A percentile compares a stretch with the other conserved stretches of the same genome.
These are phyloP conservation scores for Dynastes maya DNA, from an alignment of 2,888 invertebrate species.

Conservation along the genomic window DNA sequence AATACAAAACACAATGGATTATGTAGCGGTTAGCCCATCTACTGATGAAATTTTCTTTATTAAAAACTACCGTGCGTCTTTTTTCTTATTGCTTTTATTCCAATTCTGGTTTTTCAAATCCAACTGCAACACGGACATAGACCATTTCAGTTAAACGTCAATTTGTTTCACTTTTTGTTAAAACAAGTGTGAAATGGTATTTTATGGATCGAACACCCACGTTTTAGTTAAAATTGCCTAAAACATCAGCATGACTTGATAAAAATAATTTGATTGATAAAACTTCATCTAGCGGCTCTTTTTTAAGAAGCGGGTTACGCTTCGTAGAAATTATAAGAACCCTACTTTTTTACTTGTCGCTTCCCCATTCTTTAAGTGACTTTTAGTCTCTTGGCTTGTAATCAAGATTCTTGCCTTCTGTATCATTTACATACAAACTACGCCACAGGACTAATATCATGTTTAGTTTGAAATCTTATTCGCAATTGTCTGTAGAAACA, in stretches of 20 bases:
- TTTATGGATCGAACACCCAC: conserved; percentile 61
- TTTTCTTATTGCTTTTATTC: too few relatives aligned
- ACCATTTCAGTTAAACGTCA: conserved; percentile 19
- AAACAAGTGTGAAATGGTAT: conserved; percentile 64
- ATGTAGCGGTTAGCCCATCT: too few relatives aligned
- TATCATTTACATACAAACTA: conserved; percentile 61
- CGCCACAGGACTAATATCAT: conserved; percentile 58
- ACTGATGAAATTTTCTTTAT: too few relatives aligned
- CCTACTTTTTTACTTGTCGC: conserved; percentile 44
- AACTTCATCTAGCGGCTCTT: conserved; percentile 62
- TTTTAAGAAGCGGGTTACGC: conserved; percentile 56
- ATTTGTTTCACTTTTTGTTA: conserved; percentile 49
- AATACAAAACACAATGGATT: too few relatives aligned
- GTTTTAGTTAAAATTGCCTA: conserved; percentile 57
- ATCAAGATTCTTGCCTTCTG: conserved; percentile 47
- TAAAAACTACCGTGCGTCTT: too few relatives aligned
- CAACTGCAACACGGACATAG: not conserved
- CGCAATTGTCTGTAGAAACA: conserved; percentile 62
- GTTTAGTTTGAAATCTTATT: conserved; percentile 62
- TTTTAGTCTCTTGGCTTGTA: conserved; percentile 20
- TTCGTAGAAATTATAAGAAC: conserved; percentile 34
- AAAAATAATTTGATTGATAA: conserved; percentile 65
- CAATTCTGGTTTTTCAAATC: too few relatives aligned
- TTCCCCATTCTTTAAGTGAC: conserved; percentile 46
- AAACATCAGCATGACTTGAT: conserved; percentile 63